A percentile compares a stretch with the other conserved stretches of the same genome.
Conservation (phyloP, 2,888 invertebrate species). For the Branchipolynoe longqiensis region DNA sequence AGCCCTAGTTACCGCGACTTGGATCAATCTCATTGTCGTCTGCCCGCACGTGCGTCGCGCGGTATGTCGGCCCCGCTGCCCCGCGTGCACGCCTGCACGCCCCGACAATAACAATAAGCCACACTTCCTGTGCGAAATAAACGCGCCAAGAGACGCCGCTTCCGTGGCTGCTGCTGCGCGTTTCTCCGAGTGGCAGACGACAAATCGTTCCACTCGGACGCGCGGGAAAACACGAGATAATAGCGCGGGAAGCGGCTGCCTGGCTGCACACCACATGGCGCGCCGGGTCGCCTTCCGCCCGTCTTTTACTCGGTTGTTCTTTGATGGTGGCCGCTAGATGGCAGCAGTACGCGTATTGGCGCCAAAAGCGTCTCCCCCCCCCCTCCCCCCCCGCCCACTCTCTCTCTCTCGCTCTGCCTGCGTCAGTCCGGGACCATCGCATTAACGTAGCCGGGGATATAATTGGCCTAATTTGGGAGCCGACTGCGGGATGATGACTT, state of each 20-base stretch:
- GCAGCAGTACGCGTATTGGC: background rate
- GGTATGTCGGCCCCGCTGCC: background rate
- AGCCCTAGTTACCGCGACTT: conserved; percentile 24
- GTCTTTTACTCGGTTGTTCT: conserved; percentile 27
- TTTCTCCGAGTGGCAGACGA: conserved; percentile 28
- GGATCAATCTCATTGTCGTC: conserved; percentile 39
- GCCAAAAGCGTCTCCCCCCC: no score
- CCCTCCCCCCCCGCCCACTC: no score
- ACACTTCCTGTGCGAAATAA: background rate
- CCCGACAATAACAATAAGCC: conserved; percentile 10
- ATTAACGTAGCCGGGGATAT: conserved; percentile 9
- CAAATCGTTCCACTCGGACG: conserved; percentile 25
- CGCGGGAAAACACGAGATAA: conserved; percentile 44
- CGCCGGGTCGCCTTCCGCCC: background rate
- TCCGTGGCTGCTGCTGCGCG: background rate
- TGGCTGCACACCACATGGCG: conserved; percentile 22
- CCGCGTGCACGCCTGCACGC: background rate
- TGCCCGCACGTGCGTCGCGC: background rate
- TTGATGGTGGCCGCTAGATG: conserved; percentile 15
- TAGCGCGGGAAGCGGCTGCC: conserved; percentile 28
- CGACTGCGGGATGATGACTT: conserved; percentile 31
- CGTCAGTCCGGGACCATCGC: background rate
- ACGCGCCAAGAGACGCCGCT: background rate
- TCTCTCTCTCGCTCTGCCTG: no score
- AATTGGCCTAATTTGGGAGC: conserved; percentile 35